Evolutionary conservation across 2,113 vertebrate genomes (phyloP).

Genomic region (Megatriorchis doriae): DNA sequence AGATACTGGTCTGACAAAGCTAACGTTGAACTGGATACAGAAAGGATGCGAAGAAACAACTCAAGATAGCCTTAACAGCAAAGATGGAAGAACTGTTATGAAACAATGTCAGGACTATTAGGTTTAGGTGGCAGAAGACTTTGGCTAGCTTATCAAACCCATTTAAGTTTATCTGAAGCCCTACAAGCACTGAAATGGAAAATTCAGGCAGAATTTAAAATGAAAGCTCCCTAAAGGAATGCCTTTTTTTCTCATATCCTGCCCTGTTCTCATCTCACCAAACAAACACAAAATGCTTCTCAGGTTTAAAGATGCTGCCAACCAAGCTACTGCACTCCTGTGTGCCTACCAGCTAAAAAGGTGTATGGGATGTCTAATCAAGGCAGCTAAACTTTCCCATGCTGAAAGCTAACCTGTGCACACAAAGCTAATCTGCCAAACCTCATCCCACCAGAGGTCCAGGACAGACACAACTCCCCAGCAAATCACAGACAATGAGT

Average conservation of each 20-base stretch:
- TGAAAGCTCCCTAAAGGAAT: not conserved
- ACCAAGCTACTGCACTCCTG: not conserved
- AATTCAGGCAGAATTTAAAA: not conserved
- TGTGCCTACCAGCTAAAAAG: not conserved
- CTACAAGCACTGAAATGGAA: not conserved
- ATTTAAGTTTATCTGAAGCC: not conserved
- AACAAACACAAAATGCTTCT: not conserved
- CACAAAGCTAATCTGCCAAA: not conserved
- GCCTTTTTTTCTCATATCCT: not conserved
- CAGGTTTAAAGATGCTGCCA: not conserved
- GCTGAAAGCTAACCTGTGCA: not conserved
- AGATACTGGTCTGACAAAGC: not conserved
- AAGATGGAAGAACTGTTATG: not conserved
- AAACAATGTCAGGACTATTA: not conserved
- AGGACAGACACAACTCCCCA: not conserved
- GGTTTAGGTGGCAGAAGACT: not conserved
- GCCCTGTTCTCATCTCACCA: not conserved
- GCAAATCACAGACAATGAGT: not conserved
- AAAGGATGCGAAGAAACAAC: not conserved
- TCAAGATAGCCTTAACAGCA: not conserved
- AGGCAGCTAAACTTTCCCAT: not conserved
- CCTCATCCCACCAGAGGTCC: not conserved
- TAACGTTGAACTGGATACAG: not conserved
- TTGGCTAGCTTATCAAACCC: not conserved
- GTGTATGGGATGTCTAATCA: not conserved